Evolutionary conservation across 30 jellyfish, hydroid and myxozoan species (phyloP).

Genomic region (Turritopsis dohrnii): DNA sequence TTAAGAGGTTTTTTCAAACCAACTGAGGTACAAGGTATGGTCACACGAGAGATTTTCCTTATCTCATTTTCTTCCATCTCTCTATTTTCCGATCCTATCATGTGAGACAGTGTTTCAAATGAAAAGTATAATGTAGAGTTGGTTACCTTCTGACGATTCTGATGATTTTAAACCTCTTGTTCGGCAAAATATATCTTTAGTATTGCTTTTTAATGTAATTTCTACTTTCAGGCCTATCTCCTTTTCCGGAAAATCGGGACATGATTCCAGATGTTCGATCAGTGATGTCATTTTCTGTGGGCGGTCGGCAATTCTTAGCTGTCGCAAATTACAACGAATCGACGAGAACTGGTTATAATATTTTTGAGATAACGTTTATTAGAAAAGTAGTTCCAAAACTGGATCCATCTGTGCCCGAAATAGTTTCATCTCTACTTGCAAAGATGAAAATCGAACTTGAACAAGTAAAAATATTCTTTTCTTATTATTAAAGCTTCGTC

Average conservation of each 20-base stretch:
- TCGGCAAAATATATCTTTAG: background rate
- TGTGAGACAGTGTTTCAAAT: too few species aligned
- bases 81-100: too few species aligned
- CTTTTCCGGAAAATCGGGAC: constrained; percentile 31
- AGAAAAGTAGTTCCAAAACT: constrained; percentile 21
- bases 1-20: constrained; percentile 74
- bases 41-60: background rate
- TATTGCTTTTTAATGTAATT: background rate
- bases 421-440: constrained; percentile 17
- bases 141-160: too few species aligned
- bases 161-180: too few species aligned
- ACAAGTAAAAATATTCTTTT: constrained; percentile 21
- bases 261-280: constrained; percentile 76
- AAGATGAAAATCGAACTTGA: constrained; percentile 16
- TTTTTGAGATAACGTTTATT: constrained; percentile 46
- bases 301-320: constrained; percentile 45
- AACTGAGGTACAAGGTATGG: constrained; percentile 56
- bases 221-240: constrained; percentile 37
- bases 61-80: too few species aligned
- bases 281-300: constrained; percentile 41
- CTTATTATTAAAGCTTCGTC: background rate
- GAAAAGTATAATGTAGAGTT: too few species aligned
- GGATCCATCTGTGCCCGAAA: constrained; percentile 36
- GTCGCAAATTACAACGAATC: constrained; percentile 64
- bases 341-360: constrained; percentile 49